Conservation (phyloP, 2,797 vertebrate genomes). For the Coregonus sp. region DNA sequence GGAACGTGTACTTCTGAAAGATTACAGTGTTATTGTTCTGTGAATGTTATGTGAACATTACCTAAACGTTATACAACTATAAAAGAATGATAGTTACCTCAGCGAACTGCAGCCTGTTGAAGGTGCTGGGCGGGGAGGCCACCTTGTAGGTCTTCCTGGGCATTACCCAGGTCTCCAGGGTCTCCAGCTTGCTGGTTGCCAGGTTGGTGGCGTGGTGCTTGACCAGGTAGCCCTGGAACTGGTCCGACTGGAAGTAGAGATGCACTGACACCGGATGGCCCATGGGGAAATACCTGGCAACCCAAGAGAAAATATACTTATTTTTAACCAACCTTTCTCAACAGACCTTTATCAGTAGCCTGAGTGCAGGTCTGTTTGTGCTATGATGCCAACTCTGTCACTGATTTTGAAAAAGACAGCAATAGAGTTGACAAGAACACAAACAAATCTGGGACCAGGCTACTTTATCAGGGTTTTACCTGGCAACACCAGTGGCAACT, state of each 20-base stretch:
- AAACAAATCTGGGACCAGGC: background rate
- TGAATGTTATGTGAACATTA: constrained; percentile 28
- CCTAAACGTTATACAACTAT: background rate
- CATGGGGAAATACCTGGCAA: constrained; percentile 91
- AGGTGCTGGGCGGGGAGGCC: constrained; percentile 84
- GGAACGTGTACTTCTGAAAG: no score
- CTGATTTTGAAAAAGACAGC: constrained; percentile 14
- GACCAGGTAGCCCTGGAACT: constrained; percentile 95
- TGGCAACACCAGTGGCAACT: background rate
- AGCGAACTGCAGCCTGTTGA: constrained; percentile 89
- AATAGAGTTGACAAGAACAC: constrained; percentile 5
- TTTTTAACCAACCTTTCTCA: background rate
- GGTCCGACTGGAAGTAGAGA: constrained; percentile 95
- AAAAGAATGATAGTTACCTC: constrained; percentile 79
- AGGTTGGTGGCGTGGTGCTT: constrained; percentile 93
- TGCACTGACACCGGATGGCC: constrained; percentile 93
- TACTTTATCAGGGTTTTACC: background rate
- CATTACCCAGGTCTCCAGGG: constrained; percentile 95
- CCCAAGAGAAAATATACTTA: background rate
- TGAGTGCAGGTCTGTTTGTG: background rate
- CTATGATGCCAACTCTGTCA: background rate
- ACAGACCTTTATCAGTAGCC: background rate
- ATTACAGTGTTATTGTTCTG: background rate
- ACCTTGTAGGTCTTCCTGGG: constrained; percentile 92
- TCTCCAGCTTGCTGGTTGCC: constrained; percentile 94